Base-by-base conservation (phyloP, 2,888 invertebrate genomes). In the Colletes collaris region DNA sequence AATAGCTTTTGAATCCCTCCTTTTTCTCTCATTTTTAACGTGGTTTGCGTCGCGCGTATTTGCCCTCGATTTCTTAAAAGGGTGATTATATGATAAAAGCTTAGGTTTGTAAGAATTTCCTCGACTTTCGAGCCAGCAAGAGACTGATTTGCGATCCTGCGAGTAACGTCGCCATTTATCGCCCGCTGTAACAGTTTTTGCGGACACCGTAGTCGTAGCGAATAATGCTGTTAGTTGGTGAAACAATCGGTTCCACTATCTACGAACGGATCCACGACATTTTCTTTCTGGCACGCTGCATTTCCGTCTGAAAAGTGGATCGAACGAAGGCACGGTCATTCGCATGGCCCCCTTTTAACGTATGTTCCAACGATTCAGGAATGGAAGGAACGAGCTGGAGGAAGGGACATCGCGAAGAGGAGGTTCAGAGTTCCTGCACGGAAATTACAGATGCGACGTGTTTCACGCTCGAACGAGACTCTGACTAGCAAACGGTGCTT, bases 391-490 rank as follows among this genome's bases (percentile, higher is more conserved):
- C 50, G 55, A 76, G 44, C n/a, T 40, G 40, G 69, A 65, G 78
- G 65, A 49, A 70, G 75, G 70, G 81, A 70, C 74, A 69, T 52
- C 62, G 71, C n/a, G 71, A 60, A 53, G 78, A 71, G 76, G 63
- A 72, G 75, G 80, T 78, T 79, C 72, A 56, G 69, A 81, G 81
- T 85, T 86, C 81, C 82, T 83, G 76, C 76, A 77, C 86, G 86
- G 86, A 86, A 86, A 86, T 86, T 86, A 86, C 86, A 86, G 83
- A 85, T 86, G 86, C 86, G 79, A 70, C 82, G 86, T 79, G 83
- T 86, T 86, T 85, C 79, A 86, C 76, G 83, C 86, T 85, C 63
- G 79, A 86, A 79, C 73, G 78, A 79, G 77, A 71, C 69, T 46
- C 44, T 77, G 84, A 76, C 84, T 84, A 50, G 76, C 63, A 70